These are phyloP conservation scores for Zootoca vivipara DNA, from an alignment of 2,113 vertebrate genomes.

Conservation along the genomic window DNA sequence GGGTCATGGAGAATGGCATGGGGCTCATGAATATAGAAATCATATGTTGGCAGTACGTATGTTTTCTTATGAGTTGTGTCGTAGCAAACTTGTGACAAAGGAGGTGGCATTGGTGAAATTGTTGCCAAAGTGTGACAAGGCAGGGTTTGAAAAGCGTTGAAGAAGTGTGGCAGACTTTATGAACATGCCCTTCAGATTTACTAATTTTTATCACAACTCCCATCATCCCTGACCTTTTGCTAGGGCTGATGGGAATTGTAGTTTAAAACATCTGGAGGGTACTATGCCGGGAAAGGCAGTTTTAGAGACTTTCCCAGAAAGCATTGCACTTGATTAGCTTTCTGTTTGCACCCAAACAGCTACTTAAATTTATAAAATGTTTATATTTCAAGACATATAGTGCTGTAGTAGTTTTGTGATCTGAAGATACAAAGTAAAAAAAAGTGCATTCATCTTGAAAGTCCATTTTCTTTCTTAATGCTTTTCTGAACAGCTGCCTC, in stretches of 20 bases:
- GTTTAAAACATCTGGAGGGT: no score
- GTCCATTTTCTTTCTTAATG: slow-evolving; percentile 15
- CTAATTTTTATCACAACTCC: no score
- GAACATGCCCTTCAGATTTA: no score
- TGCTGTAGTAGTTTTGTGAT: slow-evolving; percentile 22
- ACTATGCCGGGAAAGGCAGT: no score
- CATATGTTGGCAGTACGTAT: not conserved
- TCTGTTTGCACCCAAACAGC: slow-evolving; percentile 22
- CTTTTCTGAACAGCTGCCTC: slow-evolving; percentile 79
- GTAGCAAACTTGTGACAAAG: not conserved
- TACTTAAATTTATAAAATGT: slow-evolving; percentile 38
- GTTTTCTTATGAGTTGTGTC: not conserved
- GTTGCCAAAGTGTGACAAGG: not conserved
- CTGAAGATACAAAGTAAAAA: slow-evolving; percentile 12
- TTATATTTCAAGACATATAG: slow-evolving; percentile 1
- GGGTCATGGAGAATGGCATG: not conserved
- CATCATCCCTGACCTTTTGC: no score
- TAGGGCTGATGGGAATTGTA: no score
- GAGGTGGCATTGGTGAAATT: not conserved
- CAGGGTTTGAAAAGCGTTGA: not conserved
- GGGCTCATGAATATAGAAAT: not conserved
- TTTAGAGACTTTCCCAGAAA: not conserved
- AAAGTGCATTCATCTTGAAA: not conserved
- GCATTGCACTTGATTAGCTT: slow-evolving; percentile 6
- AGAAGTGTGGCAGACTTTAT: not conserved